Evolutionary conservation across 2,888 invertebrate species (phyloP), one percentile per base, ranked within the genome.

Genomic region (Stegana nigrithorax): DNA sequence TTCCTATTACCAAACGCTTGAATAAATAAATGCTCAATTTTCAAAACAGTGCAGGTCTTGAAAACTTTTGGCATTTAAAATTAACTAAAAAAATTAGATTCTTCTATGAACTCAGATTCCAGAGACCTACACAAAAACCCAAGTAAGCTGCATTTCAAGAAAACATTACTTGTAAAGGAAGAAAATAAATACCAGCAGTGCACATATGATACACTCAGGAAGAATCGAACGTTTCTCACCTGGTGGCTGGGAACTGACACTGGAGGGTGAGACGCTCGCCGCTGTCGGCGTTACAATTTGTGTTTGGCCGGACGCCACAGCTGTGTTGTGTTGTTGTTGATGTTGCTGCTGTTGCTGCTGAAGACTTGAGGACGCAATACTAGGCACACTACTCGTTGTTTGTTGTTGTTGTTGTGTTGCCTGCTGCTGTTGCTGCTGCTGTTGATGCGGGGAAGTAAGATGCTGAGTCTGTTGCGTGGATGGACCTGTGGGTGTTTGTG

Each of bases 191-290:
- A n/a, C n/a, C n/a, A n/a, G n/a, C n/a, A n/a, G n/a, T n/a, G n/a
- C n/a, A n/a, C n/a, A n/a, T n/a, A n/a, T n/a, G n/a, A n/a, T n/a
- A n/a, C n/a, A n/a, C n/a, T n/a, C n/a, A n/a, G n/a, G n/a, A n/a
- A n/a, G n/a, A n/a, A n/a, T n/a, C n/a, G n/a, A n/a, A n/a, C n/a
- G n/a, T n/a, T n/a, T n/a, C 84, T 84, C 79, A 86, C 86, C 86
- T 86, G 85, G 83, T 72, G 86, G 85, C 77, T 86, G 86, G 67
- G 86, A 86, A 73, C 86, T 86, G 78, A 86, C 89, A 84, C 89
- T 89, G 81, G 88, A 89, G 76, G 89, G 88, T 75, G 89, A 88
- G 78, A 88, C 88, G 73, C 88, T 88, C 80, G 89, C 88, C 78
- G 89, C 88, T 69, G 88, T 88, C 81, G 88, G 88, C 81, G 89